Conservation (phyloP, 2,797 vertebrate genomes). For the Cetoscarus ocellatus region DNA sequence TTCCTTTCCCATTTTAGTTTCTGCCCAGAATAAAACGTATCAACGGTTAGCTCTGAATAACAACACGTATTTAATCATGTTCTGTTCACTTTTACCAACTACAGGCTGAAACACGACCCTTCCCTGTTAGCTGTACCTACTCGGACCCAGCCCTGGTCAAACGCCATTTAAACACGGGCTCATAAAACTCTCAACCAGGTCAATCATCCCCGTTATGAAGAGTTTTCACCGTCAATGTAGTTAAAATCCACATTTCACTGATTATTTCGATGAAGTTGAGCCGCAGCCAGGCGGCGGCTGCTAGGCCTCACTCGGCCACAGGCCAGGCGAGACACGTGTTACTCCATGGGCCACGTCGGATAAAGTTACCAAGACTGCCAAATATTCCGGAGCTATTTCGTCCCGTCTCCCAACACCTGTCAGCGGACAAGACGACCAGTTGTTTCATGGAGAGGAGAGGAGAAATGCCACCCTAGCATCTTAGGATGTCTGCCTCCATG, state of each 20-base stretch:
- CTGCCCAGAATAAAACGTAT: constrained; percentile 38
- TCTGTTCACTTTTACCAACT: no score
- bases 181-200: no score
- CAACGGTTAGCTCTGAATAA: no score
- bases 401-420: constrained; percentile 45
- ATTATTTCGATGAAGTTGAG: not conserved
- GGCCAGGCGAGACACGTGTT: constrained; percentile 86
- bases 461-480: constrained; percentile 46
- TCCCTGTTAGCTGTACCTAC: no score
- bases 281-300: constrained; percentile 23
- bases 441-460: constrained; percentile 16
- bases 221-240: no score
- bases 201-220: no score
- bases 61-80: no score
- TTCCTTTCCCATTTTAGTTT: constrained; percentile 88
- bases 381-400: constrained; percentile 49
- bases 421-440: constrained; percentile 4
- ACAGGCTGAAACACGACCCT: no score
- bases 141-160: no score
- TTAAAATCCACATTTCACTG: not conserved
- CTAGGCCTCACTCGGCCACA: constrained; percentile 75
- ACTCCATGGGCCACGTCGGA: constrained; percentile 72
- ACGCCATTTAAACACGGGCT: no score
- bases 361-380: constrained; percentile 76
- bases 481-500: not conserved